Conservation (phyloP, 2,113 vertebrate species). For the Buteo buteo region DNA sequence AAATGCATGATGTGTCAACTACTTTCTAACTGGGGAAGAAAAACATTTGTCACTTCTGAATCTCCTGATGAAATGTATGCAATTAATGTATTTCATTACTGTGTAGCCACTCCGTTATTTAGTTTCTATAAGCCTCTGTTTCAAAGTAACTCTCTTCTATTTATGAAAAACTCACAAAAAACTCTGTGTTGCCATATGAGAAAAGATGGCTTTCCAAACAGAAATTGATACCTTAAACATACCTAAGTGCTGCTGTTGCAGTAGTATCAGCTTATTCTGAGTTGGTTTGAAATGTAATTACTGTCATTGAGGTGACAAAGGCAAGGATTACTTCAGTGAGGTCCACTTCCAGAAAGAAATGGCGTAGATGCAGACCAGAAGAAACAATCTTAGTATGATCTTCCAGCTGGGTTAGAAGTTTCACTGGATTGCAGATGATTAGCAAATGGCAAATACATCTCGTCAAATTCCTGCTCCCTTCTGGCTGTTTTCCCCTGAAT, state of each 20-base stretch:
- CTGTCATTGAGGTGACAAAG: background rate
- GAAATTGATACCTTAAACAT: background rate
- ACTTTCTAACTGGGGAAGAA: background rate
- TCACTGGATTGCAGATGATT: background rate
- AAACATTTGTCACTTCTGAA: background rate
- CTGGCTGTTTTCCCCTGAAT: background rate
- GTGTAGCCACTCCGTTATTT: background rate
- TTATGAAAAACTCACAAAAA: background rate
- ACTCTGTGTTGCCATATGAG: background rate
- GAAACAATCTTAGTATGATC: background rate
- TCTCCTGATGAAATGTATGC: background rate
- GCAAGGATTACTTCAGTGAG: background rate
- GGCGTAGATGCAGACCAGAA: background rate
- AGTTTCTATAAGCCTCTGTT: background rate
- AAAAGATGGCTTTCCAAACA: background rate
- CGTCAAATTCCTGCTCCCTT: background rate
- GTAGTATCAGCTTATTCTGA: background rate
- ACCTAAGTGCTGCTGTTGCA: background rate
- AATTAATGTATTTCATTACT: background rate
- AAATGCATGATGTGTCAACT: background rate
- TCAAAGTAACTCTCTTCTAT: background rate
- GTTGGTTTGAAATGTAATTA: background rate
- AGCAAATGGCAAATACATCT: background rate
- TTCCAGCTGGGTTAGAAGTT: background rate
- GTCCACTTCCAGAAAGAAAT: background rate